Conservation (phyloP, 2,888 invertebrate genomes). For the Ditylenchus weischeri region DNA sequence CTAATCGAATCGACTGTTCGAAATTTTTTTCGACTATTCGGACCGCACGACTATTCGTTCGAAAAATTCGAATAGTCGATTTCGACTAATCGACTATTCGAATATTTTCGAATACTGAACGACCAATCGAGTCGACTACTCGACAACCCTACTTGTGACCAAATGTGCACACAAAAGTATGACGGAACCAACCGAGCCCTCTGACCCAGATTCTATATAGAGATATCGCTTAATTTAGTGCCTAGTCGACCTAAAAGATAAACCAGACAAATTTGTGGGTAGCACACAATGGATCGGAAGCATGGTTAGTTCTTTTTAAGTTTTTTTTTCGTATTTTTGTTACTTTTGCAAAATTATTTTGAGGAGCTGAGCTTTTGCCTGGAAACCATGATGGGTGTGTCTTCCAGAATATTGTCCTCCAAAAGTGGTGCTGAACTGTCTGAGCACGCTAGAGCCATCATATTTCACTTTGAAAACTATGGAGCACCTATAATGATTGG, state of each 20-base stretch:
- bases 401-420: constrained; percentile 76
- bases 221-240: constrained; percentile 65
- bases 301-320: too few species aligned
- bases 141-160: too few species aligned
- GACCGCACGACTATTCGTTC: too few species aligned
- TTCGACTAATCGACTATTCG: too few species aligned
- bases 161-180: too few species aligned
- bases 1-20: too few species aligned
- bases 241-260: constrained; percentile 89
- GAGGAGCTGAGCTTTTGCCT: constrained; percentile 91
- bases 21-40: too few species aligned
- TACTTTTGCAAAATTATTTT: constrained; percentile 62
- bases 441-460: constrained; percentile 75
- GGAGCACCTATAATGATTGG: constrained; percentile 99
- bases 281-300: constrained; percentile 91
- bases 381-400: constrained; percentile 48
- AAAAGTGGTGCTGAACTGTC: constrained; percentile 76
- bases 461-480: constrained; percentile 83
- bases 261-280: constrained; percentile 78
- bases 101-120: too few species aligned
- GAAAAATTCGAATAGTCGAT: too few species aligned
- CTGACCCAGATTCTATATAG: neutral
- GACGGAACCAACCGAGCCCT: too few species aligned
- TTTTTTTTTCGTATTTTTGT: too few species aligned
- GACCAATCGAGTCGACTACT: too few species aligned